Evolutionary conservation across 2,797 vertebrate genomes (phyloP), one percentile per base, ranked within the genome.

Genomic region (Manis crassicaudata): DNA sequence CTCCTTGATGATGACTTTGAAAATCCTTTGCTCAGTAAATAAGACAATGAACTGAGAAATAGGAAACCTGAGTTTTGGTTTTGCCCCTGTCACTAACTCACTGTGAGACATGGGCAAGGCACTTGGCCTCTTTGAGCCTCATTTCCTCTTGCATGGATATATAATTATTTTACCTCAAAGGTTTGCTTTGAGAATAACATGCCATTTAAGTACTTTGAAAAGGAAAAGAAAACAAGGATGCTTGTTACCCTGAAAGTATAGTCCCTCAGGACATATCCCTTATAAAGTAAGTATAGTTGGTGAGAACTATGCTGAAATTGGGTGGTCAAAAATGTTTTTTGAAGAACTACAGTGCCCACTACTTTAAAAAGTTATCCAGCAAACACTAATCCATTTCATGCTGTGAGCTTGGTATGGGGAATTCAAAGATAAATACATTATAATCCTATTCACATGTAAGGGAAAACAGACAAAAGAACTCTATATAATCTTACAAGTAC

Each of bases 331-430:
- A 62, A 16, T 3, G 23, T 32, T 43, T 85, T 68, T 82, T 72
- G 12, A 73, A 81, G 79, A 82, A 82, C 14, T 77, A 54, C 21
- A 75, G 37, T 91, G 54, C 54, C 87, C 16, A 65, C 20, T 63
- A 79, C 29, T 94, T 97, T 27, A 93, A 93, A 91, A 75, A 79
- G 23, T 50, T 95, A 93, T 43, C 29, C 86, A 80, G 65, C 14
- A 92, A 89, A 86, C 25, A 92, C 40, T 80, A 81, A 90, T 85
- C 95, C 3, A 32, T 95, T 94, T 94, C 27, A 56, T 92, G 32
- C 58, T 84, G 3, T 96, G 12, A 52, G 9, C 35, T 80, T 90
- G 62, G 25, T 77, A 65, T 92, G 32, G 50, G 60, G 25, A 83
- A 81, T 76, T 60, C 54, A 90, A 81, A 65, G 37, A 73, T 76